Evolutionary conservation across 2,797 vertebrate species (phyloP), one percentile per base, ranked within the genome.

Genomic region (Malacoraja senta): DNA sequence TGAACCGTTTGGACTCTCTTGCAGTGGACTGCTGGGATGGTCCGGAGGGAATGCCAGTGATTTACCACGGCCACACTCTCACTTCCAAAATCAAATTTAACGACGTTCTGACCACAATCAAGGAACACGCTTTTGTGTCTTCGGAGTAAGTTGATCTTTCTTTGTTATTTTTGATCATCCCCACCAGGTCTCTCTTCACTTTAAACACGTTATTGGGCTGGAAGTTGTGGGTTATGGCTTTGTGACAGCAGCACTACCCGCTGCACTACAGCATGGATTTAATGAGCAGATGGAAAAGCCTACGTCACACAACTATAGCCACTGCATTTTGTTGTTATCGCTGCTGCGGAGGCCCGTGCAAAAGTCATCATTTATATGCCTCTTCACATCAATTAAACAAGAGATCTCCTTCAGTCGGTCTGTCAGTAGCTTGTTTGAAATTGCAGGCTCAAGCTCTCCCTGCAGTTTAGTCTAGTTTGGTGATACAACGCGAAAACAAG

Each of bases 11-110:
- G 53, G 13, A 68, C 58, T 71, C 93, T 94, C 12, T 96, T 96
- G 76, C 95, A 99, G 99, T 99, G 98, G 99, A 99, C 96, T 99
- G 99, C 96, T 99, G 99, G 99, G 99, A 99, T 0, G 99, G 99
- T 93, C 99, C 99, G 0, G 99, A 99, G 32, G 98, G 97, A 93
- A 99, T 99, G 98, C 99, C 99, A 0, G 99, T 99, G 94, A 99
- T 99, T 95, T 99, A 99, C 96, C 99, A 99, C 0, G 99, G 99
- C 38, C 99, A 99, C 96, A 99, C 99, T 35, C 98, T 99, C 93
- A 99, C 99, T 93, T 99, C 99, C 94, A 99, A 99, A 96, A 99
- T 99, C 95, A 99, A 99, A 95, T 99, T 99, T 95, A 97, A 93
- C 0, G 99, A 99, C 0, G 99, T 99, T 93, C 95, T 99, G 93